These are phyloP conservation scores for Hypselothyrea guttata DNA, from an alignment of 2,888 invertebrate species.

Conservation along the genomic window DNA sequence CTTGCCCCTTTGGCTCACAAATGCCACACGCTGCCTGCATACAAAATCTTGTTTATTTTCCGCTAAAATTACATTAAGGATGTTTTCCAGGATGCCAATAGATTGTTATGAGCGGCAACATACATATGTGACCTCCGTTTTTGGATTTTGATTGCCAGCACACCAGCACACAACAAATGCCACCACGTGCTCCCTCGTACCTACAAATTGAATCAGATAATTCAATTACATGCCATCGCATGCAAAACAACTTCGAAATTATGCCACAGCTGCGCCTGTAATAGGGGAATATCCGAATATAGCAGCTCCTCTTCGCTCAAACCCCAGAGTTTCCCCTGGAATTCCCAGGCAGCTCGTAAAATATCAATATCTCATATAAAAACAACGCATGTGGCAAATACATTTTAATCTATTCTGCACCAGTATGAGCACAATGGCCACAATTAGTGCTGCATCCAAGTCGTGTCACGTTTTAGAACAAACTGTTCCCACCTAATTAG, in stretches of 20 bases:
- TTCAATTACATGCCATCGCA: slow-evolving; percentile 58
- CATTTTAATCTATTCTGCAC: too few relatives aligned
- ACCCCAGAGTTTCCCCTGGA: not conserved
- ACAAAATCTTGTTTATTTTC: slow-evolving; percentile 74
- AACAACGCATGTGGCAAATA: slow-evolving; percentile 5
- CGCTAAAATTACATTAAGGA: slow-evolving; percentile 79
- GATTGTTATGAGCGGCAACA: slow-evolving; percentile 63
- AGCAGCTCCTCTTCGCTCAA: not conserved
- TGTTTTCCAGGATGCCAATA: slow-evolving; percentile 76
- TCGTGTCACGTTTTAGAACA: too few relatives aligned
- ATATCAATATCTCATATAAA: slow-evolving; percentile 36
- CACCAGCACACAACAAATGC: not conserved
- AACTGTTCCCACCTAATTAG: too few relatives aligned
- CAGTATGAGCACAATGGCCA: too few relatives aligned
- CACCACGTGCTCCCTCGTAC: slow-evolving; percentile 11
- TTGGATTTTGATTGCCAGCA: slow-evolving; percentile 50
- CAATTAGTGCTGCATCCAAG: too few relatives aligned
- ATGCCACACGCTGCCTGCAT: slow-evolving; percentile 63
- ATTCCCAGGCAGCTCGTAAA: slow-evolving; percentile 35
- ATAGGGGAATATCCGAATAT: too few relatives aligned
- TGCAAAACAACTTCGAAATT: slow-evolving; percentile 54
- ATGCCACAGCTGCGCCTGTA: slow-evolving; percentile 35
- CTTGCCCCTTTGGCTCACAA: slow-evolving; percentile 16
- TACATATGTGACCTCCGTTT: slow-evolving; percentile 39
- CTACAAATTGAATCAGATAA: slow-evolving; percentile 59